phyloP scores from a whole-genome alignment of 2,113 vertebrate species.

The Gracilinanus agilis region DNA sequence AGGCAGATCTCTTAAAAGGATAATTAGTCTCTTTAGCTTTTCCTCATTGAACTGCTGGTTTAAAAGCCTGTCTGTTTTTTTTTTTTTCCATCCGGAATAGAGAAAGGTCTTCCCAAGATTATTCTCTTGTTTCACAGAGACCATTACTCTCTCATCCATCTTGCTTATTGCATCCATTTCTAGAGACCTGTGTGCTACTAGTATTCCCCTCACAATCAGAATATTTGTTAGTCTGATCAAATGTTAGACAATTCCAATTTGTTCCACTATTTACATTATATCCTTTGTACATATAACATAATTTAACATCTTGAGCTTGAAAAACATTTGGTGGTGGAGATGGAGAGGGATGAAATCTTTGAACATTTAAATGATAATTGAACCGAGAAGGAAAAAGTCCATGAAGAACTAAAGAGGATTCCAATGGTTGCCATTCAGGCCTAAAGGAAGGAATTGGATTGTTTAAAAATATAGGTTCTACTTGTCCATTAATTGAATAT shows the following conservation, averaged over 20 bases:
- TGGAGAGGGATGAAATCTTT: constrained; percentile 61
- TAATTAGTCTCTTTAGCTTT: constrained; percentile 80
- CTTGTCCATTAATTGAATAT: too few species aligned
- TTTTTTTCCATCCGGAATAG: constrained; percentile 39
- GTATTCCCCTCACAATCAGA: constrained; percentile 40
- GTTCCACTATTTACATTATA: constrained; percentile 47
- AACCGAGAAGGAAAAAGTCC: constrained; percentile 72
- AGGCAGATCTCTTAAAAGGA: constrained; percentile 87
- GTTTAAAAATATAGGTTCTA: too few species aligned
- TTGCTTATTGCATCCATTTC: constrained; percentile 69
- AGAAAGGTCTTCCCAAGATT: constrained; percentile 70
- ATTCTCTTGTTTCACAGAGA: constrained; percentile 82
- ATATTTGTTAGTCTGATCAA: constrained; percentile 55
- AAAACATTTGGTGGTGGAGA: constrained; percentile 59
- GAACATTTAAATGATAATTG: constrained; percentile 71
- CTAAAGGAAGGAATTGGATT: too few species aligned
- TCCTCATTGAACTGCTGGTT: constrained; percentile 77
- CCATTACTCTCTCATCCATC: constrained; percentile 60
- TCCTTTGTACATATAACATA: constrained; percentile 35
- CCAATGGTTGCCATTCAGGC: too few species aligned
- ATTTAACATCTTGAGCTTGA: constrained; percentile 32
- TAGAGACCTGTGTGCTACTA: constrained; percentile 52
- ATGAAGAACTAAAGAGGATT: constrained; percentile 76
- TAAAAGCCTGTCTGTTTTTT: constrained; percentile 58
- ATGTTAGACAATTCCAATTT: constrained; percentile 55